These are phyloP conservation scores for Oreocharis arfaki DNA, from an alignment of 2,113 vertebrate species.

Conservation along the genomic window DNA sequence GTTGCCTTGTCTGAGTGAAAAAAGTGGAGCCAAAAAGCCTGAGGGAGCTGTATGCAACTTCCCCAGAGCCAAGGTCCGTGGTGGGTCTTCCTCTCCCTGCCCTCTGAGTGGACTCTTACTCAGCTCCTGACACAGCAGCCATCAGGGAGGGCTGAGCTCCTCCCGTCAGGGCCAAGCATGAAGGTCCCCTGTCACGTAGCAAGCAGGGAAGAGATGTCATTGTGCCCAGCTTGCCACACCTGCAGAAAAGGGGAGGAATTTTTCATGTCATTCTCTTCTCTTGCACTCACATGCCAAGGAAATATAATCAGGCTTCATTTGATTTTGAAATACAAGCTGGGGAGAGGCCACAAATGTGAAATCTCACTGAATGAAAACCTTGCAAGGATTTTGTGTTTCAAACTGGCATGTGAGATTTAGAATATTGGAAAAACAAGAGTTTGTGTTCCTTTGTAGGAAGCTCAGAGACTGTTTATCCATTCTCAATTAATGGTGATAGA, in stretches of 20 bases:
- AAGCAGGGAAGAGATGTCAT: neutral
- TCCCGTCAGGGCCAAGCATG: fast-evolving
- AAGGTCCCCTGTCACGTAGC: neutral
- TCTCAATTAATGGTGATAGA: neutral
- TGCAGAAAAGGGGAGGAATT: neutral
- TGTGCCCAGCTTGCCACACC: fast-evolving
- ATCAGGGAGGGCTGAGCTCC: neutral
- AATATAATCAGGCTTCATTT: neutral
- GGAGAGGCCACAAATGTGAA: neutral
- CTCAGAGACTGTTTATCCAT: neutral
- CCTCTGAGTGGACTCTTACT: neutral
- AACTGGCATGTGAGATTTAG: neutral
- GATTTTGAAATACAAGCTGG: neutral
- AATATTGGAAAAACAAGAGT: neutral
- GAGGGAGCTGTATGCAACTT: neutral
- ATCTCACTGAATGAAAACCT: neutral
- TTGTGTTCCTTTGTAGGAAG: neutral
- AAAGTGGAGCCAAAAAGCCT: neutral
- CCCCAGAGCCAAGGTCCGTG: neutral
- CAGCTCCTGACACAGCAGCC: neutral
- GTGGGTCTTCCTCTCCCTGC: neutral
- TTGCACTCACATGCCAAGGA: neutral
- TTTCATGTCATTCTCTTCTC: neutral
- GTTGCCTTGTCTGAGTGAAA: neutral
- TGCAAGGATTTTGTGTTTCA: neutral